Evolutionary conservation across 2,113 vertebrate species (phyloP).

Genomic region (Rhea americana): DNA sequence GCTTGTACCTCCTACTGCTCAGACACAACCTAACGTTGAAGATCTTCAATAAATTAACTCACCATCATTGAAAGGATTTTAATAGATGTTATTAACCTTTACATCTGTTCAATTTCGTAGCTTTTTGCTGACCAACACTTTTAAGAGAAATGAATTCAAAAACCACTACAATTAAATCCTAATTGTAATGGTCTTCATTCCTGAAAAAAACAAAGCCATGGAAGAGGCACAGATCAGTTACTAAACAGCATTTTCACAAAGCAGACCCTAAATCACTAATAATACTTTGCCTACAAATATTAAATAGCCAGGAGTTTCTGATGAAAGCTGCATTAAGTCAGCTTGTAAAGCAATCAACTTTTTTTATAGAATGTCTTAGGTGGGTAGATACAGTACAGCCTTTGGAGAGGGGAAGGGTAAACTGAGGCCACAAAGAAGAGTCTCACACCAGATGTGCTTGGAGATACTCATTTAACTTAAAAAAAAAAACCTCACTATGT

Average conservation of each 20-base stretch:
- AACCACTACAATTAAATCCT: background rate
- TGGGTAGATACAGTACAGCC: background rate
- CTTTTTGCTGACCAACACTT: background rate
- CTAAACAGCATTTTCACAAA: background rate
- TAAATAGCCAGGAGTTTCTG: background rate
- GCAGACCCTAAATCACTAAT: slow-evolving; percentile 23
- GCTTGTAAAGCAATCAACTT: slow-evolving; percentile 40
- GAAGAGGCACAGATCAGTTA: slow-evolving; percentile 28
- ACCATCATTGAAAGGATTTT: background rate
- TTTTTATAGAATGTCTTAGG: background rate
- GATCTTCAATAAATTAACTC: background rate
- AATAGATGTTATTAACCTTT: background rate
- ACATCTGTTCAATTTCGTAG: background rate
- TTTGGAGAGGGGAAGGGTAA: background rate
- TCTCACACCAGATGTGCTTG: background rate
- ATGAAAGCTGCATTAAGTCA: slow-evolving; percentile 22
- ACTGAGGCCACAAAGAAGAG: background rate
- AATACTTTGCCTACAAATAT: slow-evolving; percentile 19
- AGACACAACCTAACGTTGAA: background rate
- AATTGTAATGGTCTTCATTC: background rate
- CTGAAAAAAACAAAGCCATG: background rate
- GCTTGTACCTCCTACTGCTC: background rate
- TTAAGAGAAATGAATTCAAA: background rate
- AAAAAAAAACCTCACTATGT: background rate
- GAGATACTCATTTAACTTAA: background rate